Conservation (phyloP, 1,140 invertebrate genomes). For the Wasmannia auropunctata region DNA sequence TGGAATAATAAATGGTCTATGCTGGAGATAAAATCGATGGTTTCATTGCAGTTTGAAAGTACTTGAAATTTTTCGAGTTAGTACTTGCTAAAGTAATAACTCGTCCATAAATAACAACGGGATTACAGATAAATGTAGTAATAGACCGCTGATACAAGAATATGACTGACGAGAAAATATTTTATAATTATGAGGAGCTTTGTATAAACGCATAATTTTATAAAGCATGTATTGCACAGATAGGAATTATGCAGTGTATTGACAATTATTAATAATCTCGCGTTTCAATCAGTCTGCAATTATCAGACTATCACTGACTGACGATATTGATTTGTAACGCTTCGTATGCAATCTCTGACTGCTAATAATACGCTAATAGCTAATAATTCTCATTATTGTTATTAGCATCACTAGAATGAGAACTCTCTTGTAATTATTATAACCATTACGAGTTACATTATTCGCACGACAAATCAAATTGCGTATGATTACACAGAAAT, state of each 20-base stretch:
- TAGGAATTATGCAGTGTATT: neutral
- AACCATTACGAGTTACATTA: neutral
- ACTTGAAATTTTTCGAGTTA: conserved; percentile 9
- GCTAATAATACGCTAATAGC: neutral
- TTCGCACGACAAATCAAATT: neutral
- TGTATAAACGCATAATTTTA: neutral
- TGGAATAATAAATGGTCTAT: neutral
- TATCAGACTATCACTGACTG: neutral
- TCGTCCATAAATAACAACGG: neutral
- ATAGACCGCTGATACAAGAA: neutral
- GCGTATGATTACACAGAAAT: neutral
- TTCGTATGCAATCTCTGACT: neutral
- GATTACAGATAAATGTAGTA: neutral
- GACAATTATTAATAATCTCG: conserved; percentile 3
- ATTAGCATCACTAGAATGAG: neutral
- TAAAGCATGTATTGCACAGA: neutral
- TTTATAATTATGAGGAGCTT: neutral
- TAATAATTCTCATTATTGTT: neutral
- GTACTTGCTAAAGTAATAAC: neutral
- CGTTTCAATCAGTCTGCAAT: neutral
- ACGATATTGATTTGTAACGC: neutral
- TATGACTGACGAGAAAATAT: neutral
- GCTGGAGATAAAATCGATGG: neutral
- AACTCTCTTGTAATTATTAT: conserved; percentile 3
- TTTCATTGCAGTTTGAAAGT: conserved; percentile 11